Base-by-base conservation (phyloP, 2,797 vertebrate species). In the Lagocephalus sceleratus region DNA sequence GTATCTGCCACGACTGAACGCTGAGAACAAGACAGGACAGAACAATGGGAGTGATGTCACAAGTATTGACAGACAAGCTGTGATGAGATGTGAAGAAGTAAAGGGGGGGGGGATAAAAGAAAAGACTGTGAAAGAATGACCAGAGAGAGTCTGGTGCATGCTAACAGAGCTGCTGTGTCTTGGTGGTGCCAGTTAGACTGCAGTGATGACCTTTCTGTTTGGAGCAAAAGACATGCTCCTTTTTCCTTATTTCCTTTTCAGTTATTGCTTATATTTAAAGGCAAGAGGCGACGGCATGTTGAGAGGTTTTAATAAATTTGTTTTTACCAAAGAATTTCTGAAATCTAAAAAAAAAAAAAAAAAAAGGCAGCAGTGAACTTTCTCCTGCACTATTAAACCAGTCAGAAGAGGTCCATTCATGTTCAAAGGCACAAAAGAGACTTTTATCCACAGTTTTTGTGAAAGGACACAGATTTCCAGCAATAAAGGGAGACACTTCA, bases 41-140 rank as follows among this genome's bases (percentile, higher is more conserved):
- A 70, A 78, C 65, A 79, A 75, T 77, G 76, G 44, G 60, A 70
- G 51, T 81, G 82, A 82, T 80, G 81, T 87, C 81, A 83, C 70
- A 60, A 43, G 26, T 73, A 68, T 71, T 61, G 53, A 60, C 61
- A 71, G 70, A 71, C 54, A 21, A 61, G 64, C 52, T 42, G 52
- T 73, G 75, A 75, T 48, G 41, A 63, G 73, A 71, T 19, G 66
- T 50, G 22, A 59, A 68, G 51, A 63, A 56, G 39, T 46, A 46
- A 40, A 60, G 47, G 3, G 40, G 66, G 60, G 40, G 11, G 40
- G 16, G 6, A 19, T n/a, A 19, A 57, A 57, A 63, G 54, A 63
- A 51, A 67, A 60, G 21, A 59, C 68, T 48, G 54, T 26, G 51
- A 73, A 54, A 59, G 53, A 52, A 59, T 43, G 42, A 65, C 56